Percentiles rank a stretch among this genome's conserved stretches.
Conservation (phyloP, 2,888 invertebrate species). For the Stenurella melanura region DNA sequence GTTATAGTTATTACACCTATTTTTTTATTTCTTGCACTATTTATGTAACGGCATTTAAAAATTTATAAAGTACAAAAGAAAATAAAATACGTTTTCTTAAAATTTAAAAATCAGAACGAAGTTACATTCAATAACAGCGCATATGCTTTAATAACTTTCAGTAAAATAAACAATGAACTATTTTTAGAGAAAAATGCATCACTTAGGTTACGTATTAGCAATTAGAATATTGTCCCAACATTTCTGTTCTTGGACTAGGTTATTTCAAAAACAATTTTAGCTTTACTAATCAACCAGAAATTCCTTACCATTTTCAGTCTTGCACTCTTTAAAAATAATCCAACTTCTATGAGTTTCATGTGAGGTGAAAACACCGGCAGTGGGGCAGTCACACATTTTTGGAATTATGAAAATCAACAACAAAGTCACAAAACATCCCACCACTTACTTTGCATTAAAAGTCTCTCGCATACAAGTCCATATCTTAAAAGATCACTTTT, state of each 20-base stretch:
- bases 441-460: conserved; percentile 39
- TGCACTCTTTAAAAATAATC: conserved; percentile 83
- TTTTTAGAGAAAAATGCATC: neutral
- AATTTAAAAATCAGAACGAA: too few species aligned
- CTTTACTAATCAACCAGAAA: neutral
- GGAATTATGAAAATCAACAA: conserved; percentile 37
- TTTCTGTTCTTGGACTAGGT: neutral
- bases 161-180: neutral
- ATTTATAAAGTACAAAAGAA: neutral
- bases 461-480: conserved; percentile 25
- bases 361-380: conserved; percentile 78
- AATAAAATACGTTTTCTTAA: neutral
- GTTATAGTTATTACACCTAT: too few species aligned
- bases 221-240: neutral
- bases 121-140: neutral
- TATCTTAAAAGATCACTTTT: conserved; percentile 12
- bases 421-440: conserved; percentile 23
- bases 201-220: neutral
- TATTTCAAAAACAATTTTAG: conserved; percentile 1
- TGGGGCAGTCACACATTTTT: conserved; percentile 77
- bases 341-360: conserved; percentile 85
- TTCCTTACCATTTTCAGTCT: conserved; percentile 69
- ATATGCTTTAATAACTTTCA: neutral
- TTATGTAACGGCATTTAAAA: too few species aligned
- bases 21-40: too few species aligned